These are phyloP conservation scores for Venturia canescens DNA, from an alignment of 1,140 invertebrate species.

Conservation along the genomic window DNA sequence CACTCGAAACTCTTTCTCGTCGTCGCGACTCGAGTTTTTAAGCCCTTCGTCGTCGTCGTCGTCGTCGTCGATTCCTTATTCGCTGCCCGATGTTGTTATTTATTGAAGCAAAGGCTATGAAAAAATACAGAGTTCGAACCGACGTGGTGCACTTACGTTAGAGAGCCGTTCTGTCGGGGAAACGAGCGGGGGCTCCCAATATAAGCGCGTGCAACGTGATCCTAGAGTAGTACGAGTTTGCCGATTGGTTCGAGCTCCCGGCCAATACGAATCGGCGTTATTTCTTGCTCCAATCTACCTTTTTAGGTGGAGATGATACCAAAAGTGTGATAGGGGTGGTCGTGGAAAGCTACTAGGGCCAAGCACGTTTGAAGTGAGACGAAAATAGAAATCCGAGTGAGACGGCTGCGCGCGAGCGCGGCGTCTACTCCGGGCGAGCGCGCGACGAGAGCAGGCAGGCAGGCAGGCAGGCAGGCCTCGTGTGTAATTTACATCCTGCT, in stretches of 20 bases:
- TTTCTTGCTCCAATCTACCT: conserved; percentile 76
- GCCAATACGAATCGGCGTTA: conserved; percentile 76
- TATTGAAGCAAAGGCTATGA: not conserved
- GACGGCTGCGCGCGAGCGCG: conserved; percentile 26
- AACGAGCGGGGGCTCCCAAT: conserved; percentile 82
- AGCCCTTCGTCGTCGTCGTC: too few relatives aligned
- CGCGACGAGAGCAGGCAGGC: too few relatives aligned
- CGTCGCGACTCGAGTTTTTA: too few relatives aligned
- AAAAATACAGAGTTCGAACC: conserved; percentile 53
- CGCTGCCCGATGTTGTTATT: not conserved
- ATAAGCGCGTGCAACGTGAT: conserved; percentile 93
- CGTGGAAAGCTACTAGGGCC: conserved; percentile 64
- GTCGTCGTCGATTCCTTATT: not conserved
- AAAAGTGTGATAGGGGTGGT: conserved; percentile 65
- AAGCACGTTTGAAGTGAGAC: conserved; percentile 66
- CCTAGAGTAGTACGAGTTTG: conserved; percentile 77
- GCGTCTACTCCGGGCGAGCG: conserved; percentile 8
- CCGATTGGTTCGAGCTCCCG: conserved; percentile 72
- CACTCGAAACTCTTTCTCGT: too few relatives aligned
- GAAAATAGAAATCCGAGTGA: conserved; percentile 69
- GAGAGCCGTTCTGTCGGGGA: conserved; percentile 93
- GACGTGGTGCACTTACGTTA: conserved; percentile 87
- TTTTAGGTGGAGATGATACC: conserved; percentile 77
- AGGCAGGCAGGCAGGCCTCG: too few relatives aligned
- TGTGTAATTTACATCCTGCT: conserved; percentile 21